phyloP scores from a whole-genome alignment of 2,113 vertebrate genomes.

The Taxidea taxus region DNA sequence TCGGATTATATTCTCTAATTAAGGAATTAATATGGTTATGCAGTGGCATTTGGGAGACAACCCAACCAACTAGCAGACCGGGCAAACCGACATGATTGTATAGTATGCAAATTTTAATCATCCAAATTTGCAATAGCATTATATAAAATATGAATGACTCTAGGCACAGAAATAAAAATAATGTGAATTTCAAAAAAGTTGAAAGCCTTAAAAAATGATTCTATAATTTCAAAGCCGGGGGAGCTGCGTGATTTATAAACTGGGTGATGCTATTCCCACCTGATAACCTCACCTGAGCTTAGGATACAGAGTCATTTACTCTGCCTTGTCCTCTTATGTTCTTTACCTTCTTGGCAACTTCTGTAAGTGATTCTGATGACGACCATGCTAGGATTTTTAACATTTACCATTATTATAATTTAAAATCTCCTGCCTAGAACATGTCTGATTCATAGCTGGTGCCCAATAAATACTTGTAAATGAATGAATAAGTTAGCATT shows the following conservation, averaged over 20 bases:
- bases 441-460: neutral
- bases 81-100: neutral
- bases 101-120: neutral
- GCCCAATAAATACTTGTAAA: neutral
- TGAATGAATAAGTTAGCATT: neutral
- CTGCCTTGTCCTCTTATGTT: neutral
- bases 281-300: neutral
- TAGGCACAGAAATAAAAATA: slow-evolving; percentile 32
- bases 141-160: slow-evolving; percentile 39
- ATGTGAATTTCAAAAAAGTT: neutral
- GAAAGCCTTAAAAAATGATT: neutral
- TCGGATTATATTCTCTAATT: slow-evolving; percentile 29
- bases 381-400: neutral
- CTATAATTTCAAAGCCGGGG: neutral
- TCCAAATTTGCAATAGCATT: neutral
- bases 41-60: slow-evolving; percentile 35
- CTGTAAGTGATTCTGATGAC: neutral
- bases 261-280: neutral
- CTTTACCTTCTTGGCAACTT: neutral
- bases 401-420: neutral
- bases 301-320: neutral
- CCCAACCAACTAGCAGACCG: neutral
- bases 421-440: neutral
- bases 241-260: neutral
- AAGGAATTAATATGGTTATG: slow-evolving; percentile 36